These are phyloP conservation scores for Drosophila persimilis DNA, from an alignment of 1,140 invertebrate species.

Conservation along the genomic window DNA sequence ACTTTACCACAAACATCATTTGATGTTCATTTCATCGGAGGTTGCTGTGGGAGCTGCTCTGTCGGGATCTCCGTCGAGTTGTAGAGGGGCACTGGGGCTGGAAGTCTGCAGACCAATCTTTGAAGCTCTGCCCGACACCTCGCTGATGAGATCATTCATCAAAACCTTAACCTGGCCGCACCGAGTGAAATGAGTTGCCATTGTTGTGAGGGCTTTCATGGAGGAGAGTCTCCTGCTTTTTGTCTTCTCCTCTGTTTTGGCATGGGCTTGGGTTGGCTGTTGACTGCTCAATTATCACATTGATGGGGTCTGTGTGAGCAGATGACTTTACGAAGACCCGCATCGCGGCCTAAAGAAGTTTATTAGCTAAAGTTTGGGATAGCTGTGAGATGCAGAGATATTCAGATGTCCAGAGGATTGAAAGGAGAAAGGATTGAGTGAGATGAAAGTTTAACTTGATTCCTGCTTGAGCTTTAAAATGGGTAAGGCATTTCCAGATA, in stretches of 20 bases:
- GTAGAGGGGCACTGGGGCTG: conserved; percentile 13
- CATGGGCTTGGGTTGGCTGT: conserved; percentile 47
- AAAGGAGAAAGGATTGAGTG: background rate
- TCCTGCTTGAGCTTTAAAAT: too few species aligned
- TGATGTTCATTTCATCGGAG: conserved; percentile 51
- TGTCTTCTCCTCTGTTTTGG: conserved; percentile 22
- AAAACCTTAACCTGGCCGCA: conserved; percentile 57
- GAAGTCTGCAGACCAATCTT: conserved; percentile 42
- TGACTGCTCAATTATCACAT: conserved; percentile 75
- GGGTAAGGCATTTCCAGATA: too few species aligned
- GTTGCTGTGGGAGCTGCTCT: conserved; percentile 32
- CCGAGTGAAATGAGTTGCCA: conserved; percentile 76
- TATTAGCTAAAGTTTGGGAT: background rate
- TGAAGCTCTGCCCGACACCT: conserved; percentile 71
- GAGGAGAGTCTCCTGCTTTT: conserved; percentile 29
- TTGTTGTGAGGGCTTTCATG: conserved; percentile 52
- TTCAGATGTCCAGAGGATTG: background rate
- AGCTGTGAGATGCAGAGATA: conserved; percentile 2
- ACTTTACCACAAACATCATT: conserved; percentile 57
- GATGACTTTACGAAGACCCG: conserved; percentile 19
- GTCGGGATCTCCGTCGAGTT: background rate
- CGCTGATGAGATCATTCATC: conserved; percentile 83
- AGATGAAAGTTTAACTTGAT: background rate
- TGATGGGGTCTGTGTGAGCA: conserved; percentile 18
- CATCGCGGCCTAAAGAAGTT: conserved; percentile 20